Conservation (phyloP, 2,797 vertebrate species). For the Myotis pilosus region DNA sequence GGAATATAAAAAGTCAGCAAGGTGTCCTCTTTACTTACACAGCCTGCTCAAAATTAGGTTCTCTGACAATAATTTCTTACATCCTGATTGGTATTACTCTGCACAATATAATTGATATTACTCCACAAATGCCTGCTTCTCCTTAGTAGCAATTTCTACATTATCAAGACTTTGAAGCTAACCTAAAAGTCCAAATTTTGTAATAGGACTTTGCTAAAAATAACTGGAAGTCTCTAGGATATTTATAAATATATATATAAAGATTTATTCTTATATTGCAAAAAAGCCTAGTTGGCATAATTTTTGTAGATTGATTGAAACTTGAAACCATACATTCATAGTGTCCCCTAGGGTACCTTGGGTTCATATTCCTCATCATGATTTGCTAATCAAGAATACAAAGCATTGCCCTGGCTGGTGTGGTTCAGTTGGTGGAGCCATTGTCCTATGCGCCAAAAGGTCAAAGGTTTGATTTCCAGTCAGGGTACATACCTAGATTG, state of each 20-base stretch:
- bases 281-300: neutral
- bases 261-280: neutral
- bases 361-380: neutral
- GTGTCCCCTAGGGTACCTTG: neutral
- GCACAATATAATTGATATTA: neutral
- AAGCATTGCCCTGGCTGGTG: neutral
- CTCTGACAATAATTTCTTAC: neutral
- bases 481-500: neutral
- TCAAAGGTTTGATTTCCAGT: neutral
- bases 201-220: neutral
- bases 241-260: neutral
- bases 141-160: neutral
- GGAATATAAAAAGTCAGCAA: neutral
- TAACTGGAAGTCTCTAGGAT: neutral
- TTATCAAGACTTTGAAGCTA: neutral
- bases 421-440: neutral
- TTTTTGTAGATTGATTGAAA: neutral
- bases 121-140: neutral
- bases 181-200: neutral
- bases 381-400: conserved; percentile 10
- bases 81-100: neutral
- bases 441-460: neutral
- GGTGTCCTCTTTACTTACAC: neutral
- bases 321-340: neutral
- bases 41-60: neutral